Percentiles rank a stretch among this genome's conserved stretches.
Conservation (phyloP, 1,140 invertebrate genomes). For the Penaeus japonicus region DNA sequence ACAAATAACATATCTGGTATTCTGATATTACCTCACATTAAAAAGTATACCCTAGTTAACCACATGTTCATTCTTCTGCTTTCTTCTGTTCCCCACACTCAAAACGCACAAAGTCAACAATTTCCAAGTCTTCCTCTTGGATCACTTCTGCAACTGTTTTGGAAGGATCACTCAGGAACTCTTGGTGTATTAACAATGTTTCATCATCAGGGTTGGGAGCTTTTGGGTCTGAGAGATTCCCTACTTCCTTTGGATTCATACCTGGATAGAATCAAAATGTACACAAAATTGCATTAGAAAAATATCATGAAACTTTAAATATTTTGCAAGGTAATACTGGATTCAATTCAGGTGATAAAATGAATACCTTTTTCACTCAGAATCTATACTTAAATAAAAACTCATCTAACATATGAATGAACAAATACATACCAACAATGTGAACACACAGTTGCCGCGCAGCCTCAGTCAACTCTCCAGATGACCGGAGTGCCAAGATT, state of each 20-base stretch:
- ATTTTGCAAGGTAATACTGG: not conserved
- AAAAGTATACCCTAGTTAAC: too few species aligned
- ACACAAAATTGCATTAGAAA: constrained; percentile 23
- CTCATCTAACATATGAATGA: not conserved
- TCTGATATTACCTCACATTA: too few species aligned
- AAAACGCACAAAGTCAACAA: constrained; percentile 85
- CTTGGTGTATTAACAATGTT: constrained; percentile 79
- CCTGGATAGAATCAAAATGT: constrained; percentile 65
- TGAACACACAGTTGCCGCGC: constrained; percentile 86
- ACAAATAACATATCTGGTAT: too few species aligned
- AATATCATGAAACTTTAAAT: not conserved
- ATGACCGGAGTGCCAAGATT: constrained; percentile 73
- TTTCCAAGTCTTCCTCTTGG: constrained; percentile 71
- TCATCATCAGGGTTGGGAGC: constrained; percentile 74
- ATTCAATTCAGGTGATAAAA: not conserved
- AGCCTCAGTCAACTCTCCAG: constrained; percentile 64
- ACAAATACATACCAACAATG: constrained; percentile 74
- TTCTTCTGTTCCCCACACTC: constrained; percentile 74
- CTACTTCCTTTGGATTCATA: constrained; percentile 84
- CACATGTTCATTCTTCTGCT: not conserved
- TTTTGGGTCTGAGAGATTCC: constrained; percentile 73
- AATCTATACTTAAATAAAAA: too few species aligned
- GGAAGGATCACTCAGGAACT: constrained; percentile 82
- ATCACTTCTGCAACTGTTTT: constrained; percentile 79
- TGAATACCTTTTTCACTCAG: not conserved